Evolutionary conservation across 2,113 vertebrate species (phyloP), one percentile per base, ranked within the genome.

Genomic region (Chroicocephalus ridibundus): DNA sequence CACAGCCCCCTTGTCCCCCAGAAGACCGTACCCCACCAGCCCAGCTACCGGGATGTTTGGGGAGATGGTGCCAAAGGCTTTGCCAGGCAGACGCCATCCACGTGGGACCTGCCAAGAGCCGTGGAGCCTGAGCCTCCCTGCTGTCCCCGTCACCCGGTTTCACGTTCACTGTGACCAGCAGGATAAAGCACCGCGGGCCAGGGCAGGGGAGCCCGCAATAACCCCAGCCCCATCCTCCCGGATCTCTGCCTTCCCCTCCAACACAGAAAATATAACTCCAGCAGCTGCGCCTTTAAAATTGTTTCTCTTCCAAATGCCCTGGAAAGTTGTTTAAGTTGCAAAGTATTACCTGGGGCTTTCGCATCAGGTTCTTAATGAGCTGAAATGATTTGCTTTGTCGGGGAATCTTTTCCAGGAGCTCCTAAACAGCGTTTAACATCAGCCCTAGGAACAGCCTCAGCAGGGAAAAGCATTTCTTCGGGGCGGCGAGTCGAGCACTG

Each of bases 281-380:
- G 75, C 71, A 86, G 94, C 85, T 76, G 71, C 4, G 13, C 68
- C 85, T 94, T 89, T 55, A 72, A 91, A 93, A 85, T 15, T 25
- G 87, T 72, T 96, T 90, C 77, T 82, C 75, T 96, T 96, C 76
- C 61, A 84, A 96, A 93, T 1, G 11, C 36, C 44, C 34, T 8
- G 19, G 65, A 90, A 97, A 96, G 92, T 79, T 96, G 92, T 95
- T 97, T 94, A 94, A 96, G 88, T 95, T 97, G 80, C 29, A 80
- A 97, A 96, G 78, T 58, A 91, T 93, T 86, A 93, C 94, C 93
- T 83, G 81, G 75, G 84, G 96, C 65, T 94, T 97, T 95, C 20
- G 5, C 82, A 96, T 94, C 86, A 88, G 70, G 68, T 76, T 94
- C 88, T 95, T 96, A 96, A 97, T 97, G 95, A 96, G 74, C 51